Evolutionary conservation across 2,113 vertebrate genomes (phyloP), one percentile per base, ranked within the genome.

Genomic region (Cepphus grylle): DNA sequence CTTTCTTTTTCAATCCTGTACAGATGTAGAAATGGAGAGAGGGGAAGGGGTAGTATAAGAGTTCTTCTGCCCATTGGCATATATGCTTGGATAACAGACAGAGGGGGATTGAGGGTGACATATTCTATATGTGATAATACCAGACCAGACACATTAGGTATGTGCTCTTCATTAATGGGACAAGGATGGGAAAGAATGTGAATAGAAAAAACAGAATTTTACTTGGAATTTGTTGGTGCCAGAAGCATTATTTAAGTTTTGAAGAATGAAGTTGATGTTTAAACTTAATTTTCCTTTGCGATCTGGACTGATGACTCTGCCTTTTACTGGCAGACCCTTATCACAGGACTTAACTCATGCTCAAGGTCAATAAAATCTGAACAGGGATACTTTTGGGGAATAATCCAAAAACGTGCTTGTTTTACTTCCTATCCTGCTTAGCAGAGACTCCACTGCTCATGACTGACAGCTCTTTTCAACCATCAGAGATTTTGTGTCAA

Each of bases 381-480:
- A 43, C 2, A 2, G n/a, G 79, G 12, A 73, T 83, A 58, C 23
- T 94, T 38, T 38, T 83, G 58, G 21, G 47, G 42, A 83, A 90
- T 92, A 90, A 88, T 79, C 25, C 47, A 73, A 83, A 94, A 90
- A 16, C 0, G 0, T 88, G 55, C 55, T 90, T 88, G 59, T 90
- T 92, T 69, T 90, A 77, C 76, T 95, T 95, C 76, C 74, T 83
- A 90, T 78, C 55, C 72, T 78, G 42, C 50, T 81, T 88, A 74
- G 67, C 20, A 78, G 67, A 88, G 59, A 36, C 45, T 87, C 26
- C 19, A 49, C 62, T 66, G 14, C 40, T 93, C 1, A 0, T 95
- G 88, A 92, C 85, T 96, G 93, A 86, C 96, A 96, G 76, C 18
- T 93, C 58, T 78, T 90, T 94, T 93, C 82, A 92, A 19, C 45